phyloP scores from a whole-genome alignment of 2,888 invertebrate genomes.

The Phengaris alcon region DNA sequence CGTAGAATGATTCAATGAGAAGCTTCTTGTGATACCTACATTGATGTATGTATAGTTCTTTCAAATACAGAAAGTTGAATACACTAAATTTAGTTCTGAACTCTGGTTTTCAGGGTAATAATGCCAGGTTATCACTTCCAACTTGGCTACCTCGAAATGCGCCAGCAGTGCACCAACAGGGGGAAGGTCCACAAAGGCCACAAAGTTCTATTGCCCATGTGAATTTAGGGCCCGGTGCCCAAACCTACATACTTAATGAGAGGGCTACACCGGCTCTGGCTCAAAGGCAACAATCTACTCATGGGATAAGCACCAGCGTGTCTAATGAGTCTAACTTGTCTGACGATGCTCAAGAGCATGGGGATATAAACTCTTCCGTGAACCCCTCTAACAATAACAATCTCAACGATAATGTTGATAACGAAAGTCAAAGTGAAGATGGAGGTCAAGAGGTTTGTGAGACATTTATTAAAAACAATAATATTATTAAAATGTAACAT shows the following conservation, averaged over 20 bases:
- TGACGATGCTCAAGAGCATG: constrained; percentile 53
- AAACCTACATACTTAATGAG: constrained; percentile 64
- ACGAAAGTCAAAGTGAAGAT: constrained; percentile 73
- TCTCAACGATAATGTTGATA: constrained; percentile 67
- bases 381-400: constrained; percentile 73
- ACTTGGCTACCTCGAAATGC: constrained; percentile 68
- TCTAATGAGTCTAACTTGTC: constrained; percentile 62
- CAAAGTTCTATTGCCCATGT: constrained; percentile 71
- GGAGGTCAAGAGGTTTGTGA: constrained; percentile 63
- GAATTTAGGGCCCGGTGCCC: constrained; percentile 54
- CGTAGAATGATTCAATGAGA: neutral
- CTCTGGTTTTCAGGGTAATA: constrained; percentile 58
- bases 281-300: constrained; percentile 50
- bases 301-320: constrained; percentile 53
- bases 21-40: neutral
- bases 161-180: constrained; percentile 58
- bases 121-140: constrained; percentile 65
- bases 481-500: neutral
- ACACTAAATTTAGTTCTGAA: neutral
- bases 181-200: constrained; percentile 59
- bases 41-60: neutral
- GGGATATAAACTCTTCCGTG: constrained; percentile 65
- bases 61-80: neutral
- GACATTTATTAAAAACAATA: neutral
- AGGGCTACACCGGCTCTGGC: constrained; percentile 47